A percentile compares a stretch with the other conserved stretches of the same genome.
Conservation (phyloP, 2,113 vertebrate species). For the Raja brachyura region DNA sequence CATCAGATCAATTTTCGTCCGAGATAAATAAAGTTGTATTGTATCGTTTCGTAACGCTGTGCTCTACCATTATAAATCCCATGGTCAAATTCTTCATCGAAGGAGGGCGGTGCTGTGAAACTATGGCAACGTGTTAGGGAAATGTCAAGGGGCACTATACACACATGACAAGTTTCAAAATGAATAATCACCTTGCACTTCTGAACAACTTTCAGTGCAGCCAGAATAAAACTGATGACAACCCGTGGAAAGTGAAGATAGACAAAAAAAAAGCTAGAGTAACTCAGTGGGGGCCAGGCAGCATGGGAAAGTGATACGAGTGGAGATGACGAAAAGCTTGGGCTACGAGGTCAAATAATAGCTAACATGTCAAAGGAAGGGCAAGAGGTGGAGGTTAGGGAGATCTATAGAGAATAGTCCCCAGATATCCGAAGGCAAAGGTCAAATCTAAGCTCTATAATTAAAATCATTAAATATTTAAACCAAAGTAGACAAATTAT, state of each 20-base stretch:
- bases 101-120: neutral
- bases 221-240: neutral
- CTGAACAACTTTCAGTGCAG: neutral
- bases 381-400: neutral
- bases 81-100: neutral
- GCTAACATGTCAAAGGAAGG: neutral
- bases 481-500: neutral
- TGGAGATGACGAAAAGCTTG: neutral
- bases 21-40: too few species aligned
- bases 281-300: too few species aligned
- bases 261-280: too few species aligned
- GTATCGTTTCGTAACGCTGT: too few species aligned
- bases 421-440: neutral
- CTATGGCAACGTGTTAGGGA: neutral
- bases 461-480: neutral
- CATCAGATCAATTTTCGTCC: too few species aligned
- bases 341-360: neutral
- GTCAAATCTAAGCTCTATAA: neutral
- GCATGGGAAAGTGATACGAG: too few species aligned
- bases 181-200: neutral
- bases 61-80: neutral
- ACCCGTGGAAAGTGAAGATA: neutral
- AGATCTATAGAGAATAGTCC: too few species aligned
- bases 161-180: neutral
- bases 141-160: neutral